phyloP scores from a whole-genome alignment of 2,113 vertebrate species.

The Pelusios castaneus region DNA sequence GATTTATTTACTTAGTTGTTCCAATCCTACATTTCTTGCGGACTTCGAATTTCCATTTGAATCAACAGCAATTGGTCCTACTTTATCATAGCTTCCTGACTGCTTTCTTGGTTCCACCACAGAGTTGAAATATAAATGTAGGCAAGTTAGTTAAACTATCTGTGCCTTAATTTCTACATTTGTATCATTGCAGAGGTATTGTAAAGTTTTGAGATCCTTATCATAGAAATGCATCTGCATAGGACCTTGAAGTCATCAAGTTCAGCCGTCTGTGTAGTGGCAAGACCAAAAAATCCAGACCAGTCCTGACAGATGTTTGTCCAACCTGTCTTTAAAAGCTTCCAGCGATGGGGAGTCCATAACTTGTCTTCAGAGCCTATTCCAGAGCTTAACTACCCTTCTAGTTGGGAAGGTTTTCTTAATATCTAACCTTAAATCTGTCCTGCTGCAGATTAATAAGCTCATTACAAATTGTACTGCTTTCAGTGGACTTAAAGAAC shows the following conservation, averaged over 20 bases:
- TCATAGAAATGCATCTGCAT: background rate
- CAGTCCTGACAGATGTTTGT: background rate
- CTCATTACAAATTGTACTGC: background rate
- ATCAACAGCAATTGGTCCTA: background rate
- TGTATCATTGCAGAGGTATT: background rate
- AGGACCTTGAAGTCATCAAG: background rate
- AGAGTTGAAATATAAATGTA: background rate
- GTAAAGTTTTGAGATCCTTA: background rate
- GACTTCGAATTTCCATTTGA: background rate
- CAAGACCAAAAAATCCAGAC: background rate
- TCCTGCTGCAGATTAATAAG: background rate
- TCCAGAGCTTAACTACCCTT: background rate
- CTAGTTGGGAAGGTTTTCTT: too few relatives aligned
- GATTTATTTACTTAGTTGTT: background rate
- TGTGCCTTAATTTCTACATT: background rate
- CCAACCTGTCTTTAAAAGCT: background rate
- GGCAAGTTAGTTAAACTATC: background rate
- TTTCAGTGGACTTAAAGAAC: background rate
- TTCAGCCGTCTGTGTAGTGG: background rate
- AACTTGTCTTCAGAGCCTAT: background rate
- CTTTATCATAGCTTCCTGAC: background rate
- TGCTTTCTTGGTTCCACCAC: background rate
- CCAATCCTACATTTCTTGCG: background rate
- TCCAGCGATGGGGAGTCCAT: background rate
- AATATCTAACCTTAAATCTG: background rate